A percentile compares a stretch with the other conserved stretches of the same genome.
phyloP scores from a whole-genome alignment of 2,888 invertebrate species.

The Trichacis sp. region DNA sequence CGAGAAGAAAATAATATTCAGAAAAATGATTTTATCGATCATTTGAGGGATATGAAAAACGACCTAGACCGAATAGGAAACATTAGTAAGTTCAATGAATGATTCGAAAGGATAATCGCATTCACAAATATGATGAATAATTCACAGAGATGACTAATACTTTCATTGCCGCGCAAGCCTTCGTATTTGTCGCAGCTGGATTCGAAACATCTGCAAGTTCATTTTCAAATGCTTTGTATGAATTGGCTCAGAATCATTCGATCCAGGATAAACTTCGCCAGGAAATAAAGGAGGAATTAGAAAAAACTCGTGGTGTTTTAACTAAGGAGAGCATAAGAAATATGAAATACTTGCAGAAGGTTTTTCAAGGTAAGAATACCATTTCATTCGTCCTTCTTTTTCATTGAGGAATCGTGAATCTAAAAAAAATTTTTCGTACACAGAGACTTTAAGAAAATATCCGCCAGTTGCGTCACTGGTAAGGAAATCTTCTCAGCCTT shows the following conservation, averaged over 20 bases:
- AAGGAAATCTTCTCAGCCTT: conserved; percentile 40
- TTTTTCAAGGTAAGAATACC: conserved; percentile 61
- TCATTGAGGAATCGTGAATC: too few species aligned
- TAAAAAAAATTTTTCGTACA: conserved; percentile 2
- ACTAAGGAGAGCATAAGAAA: conserved; percentile 64
- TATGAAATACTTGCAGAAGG: conserved; percentile 66
- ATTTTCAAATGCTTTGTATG: conserved; percentile 53
- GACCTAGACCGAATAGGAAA: too few species aligned
- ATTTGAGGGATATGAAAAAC: too few species aligned
- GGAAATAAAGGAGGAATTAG: conserved; percentile 60
- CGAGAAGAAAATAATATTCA: too few species aligned
- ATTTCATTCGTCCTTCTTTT: too few species aligned
- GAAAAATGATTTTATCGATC: too few species aligned
- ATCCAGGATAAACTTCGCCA: conserved; percentile 62
- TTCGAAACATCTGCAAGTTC: conserved; percentile 67
- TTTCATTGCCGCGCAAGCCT: too few species aligned
- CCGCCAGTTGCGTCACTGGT: conserved; percentile 43
- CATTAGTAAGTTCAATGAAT: too few species aligned
- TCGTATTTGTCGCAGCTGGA: too few species aligned
- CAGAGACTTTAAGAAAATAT: conserved; percentile 54
- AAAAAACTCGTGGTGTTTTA: conserved; percentile 55
- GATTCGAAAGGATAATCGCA: too few species aligned
- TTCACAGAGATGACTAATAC: too few species aligned
- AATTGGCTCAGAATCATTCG: conserved; percentile 58
- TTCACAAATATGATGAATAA: too few species aligned